phyloP scores from a whole-genome alignment of 2,888 invertebrate species.

The Campoplex nolae region DNA sequence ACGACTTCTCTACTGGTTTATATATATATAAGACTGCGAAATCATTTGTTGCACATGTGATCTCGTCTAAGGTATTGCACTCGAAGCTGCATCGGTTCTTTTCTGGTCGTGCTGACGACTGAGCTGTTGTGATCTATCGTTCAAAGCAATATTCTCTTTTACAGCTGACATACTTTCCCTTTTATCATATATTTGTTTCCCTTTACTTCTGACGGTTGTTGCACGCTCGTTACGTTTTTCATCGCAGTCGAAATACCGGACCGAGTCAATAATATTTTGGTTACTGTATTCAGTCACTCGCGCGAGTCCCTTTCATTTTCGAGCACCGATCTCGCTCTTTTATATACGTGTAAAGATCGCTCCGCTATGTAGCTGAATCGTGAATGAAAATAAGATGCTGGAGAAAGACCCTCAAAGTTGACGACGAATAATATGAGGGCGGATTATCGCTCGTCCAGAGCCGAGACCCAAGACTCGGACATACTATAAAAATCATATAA shows the following conservation, averaged over 20 bases:
- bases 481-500: neutral
- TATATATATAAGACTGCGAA: slow-evolving; percentile 14
- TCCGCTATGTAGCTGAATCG: slow-evolving; percentile 10
- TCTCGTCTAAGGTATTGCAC: slow-evolving; percentile 27
- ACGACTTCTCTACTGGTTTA: slow-evolving; percentile 39
- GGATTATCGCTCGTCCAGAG: slow-evolving; percentile 41
- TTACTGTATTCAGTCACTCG: neutral
- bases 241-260: neutral
- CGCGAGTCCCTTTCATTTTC: neutral
- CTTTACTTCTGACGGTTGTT: slow-evolving; percentile 1
- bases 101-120: slow-evolving; percentile 8
- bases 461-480: slow-evolving; percentile 28
- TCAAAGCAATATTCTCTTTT: slow-evolving; percentile 21
- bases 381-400: neutral
- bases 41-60: slow-evolving; percentile 38
- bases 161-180: slow-evolving; percentile 54
- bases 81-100: slow-evolving; percentile 7
- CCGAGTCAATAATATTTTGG: neutral
- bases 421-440: slow-evolving; percentile 28
- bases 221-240: neutral
- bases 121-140: slow-evolving; percentile 4
- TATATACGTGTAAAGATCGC: slow-evolving; percentile 19
- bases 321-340: neutral
- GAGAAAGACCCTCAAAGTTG: neutral
- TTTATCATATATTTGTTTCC: slow-evolving; percentile 34